Conservation (phyloP, 1,140 invertebrate species). For the Mylabris phalerata region DNA sequence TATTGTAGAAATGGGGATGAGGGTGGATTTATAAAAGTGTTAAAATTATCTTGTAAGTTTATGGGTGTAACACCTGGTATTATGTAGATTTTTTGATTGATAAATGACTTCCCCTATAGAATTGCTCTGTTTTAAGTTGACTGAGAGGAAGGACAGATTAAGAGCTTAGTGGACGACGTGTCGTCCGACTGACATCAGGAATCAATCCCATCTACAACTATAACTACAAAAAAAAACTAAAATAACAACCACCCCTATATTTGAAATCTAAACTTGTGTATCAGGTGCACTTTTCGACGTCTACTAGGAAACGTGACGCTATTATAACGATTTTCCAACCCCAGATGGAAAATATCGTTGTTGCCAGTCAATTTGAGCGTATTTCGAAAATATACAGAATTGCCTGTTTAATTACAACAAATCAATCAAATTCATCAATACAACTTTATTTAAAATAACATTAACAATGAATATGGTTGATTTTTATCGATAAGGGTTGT, state of each 20-base stretch:
- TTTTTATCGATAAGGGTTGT: constrained; percentile 4
- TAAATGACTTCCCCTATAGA: constrained; percentile 49
- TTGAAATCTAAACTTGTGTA: neutral
- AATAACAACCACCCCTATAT: neutral
- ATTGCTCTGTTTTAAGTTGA: constrained; percentile 41
- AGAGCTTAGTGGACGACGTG: constrained; percentile 49
- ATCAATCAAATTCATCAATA: too few relatives aligned
- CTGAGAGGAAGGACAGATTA: constrained; percentile 55
- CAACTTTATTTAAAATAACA: too few relatives aligned
- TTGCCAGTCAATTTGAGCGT: too few relatives aligned
- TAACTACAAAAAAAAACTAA: too few relatives aligned
- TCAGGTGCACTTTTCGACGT: constrained; percentile 24
- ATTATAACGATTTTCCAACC: constrained; percentile 18
- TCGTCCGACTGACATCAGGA: constrained; percentile 12
- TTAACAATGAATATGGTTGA: too few relatives aligned
- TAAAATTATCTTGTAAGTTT: constrained; percentile 35
- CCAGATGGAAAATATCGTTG: too few relatives aligned
- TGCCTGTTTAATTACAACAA: too few relatives aligned
- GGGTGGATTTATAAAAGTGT: too few relatives aligned
- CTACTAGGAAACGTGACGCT: constrained; percentile 29
- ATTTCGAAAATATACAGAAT: too few relatives aligned
- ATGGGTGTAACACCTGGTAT: constrained; percentile 36
- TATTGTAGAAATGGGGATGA: too few relatives aligned
- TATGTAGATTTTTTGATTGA: constrained; percentile 41
- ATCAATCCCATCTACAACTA: constrained; percentile 6